phyloP scores from a whole-genome alignment of 1,140 invertebrate species.

The Chironomus striatipennis region DNA sequence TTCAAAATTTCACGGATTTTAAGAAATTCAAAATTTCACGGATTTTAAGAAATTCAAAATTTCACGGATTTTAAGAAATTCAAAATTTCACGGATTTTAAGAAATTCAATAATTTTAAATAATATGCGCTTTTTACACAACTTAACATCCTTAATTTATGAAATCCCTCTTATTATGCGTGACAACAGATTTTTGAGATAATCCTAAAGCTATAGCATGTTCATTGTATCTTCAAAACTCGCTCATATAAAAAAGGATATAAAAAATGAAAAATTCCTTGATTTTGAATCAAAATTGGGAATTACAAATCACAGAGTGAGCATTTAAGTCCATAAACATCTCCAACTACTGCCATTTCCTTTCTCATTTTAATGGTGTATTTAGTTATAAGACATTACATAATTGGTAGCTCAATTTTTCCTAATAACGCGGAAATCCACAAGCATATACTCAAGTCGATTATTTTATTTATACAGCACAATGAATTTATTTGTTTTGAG shows the following conservation, averaged over 20 bases:
- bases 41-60: no score
- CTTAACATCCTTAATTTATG: no score
- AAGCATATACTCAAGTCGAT: constrained; percentile 1
- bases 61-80: no score
- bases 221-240: background rate
- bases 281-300: background rate
- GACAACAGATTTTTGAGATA: no score
- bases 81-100: no score
- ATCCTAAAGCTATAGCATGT: no score
- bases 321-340: background rate
- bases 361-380: background rate
- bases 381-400: constrained; percentile 5
- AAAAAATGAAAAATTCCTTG: background rate
- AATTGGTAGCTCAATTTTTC: constrained; percentile 18
- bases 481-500: constrained; percentile 22
- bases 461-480: constrained; percentile 22
- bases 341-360: no score
- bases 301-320: background rate
- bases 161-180: no score
- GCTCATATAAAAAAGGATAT: background rate
- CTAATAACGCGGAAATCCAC: constrained; percentile 21
- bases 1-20: no score
- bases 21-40: no score
- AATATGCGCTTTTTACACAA: no score
- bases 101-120: no score